Percentiles rank a stretch among this genome's conserved stretches.
phyloP scores from a whole-genome alignment of 2,797 vertebrate genomes.

The Naso thynnoides region DNA sequence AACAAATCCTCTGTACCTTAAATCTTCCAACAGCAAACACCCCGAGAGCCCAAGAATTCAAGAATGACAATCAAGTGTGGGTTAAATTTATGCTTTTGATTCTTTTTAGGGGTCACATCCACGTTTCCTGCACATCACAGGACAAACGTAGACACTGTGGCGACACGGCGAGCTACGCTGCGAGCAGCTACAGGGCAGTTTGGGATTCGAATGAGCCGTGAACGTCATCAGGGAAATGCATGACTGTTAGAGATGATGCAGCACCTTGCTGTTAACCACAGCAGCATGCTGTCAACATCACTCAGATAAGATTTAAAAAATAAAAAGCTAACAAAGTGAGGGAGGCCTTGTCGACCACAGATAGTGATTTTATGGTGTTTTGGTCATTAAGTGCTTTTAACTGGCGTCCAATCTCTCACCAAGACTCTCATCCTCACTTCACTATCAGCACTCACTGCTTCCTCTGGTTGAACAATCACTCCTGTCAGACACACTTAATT shows the following conservation, averaged over 20 bases:
- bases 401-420: background rate
- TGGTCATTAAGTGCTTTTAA: constrained; percentile 18
- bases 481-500: constrained; percentile 6
- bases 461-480: background rate
- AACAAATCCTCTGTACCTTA: too few relatives aligned
- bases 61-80: too few relatives aligned
- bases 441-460: background rate
- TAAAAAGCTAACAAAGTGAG: background rate
- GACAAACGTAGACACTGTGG: background rate
- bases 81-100: too few relatives aligned
- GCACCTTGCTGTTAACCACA: background rate
- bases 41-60: too few relatives aligned
- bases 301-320: too few relatives aligned
- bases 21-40: too few relatives aligned
- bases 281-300: too few relatives aligned
- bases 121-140: background rate
- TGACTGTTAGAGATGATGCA: too few relatives aligned
- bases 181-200: background rate
- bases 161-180: background rate
- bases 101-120: too few relatives aligned
- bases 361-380: background rate
- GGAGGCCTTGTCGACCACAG: background rate
- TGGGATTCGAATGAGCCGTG: too few relatives aligned
- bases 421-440: constrained; percentile 18
- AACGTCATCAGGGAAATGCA: too few relatives aligned